Evolutionary conservation across 2,113 vertebrate genomes (phyloP), one percentile per base, ranked within the genome.

Genomic region (Pycnonotus jocosus): DNA sequence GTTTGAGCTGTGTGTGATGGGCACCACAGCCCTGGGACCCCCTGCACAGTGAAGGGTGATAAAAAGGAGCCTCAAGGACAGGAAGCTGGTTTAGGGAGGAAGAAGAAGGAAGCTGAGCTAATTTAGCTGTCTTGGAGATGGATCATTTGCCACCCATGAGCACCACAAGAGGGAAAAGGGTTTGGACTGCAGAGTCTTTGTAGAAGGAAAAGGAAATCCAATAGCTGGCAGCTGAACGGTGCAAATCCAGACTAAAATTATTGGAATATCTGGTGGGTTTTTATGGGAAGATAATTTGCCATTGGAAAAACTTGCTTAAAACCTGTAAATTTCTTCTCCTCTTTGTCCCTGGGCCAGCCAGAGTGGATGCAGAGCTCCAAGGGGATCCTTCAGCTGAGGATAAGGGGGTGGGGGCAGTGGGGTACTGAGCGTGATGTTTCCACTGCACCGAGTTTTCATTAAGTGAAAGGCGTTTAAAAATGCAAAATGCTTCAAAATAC

Each of bases 261-360:
- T 60, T 58, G 64, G 81, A 73, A 58, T 65, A 54, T 60, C 28
- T 79, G 50, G 48, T 90, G 62, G 7, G 71, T 80, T 91, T 91
- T 62, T 50, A 78, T 44, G 37, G 58, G 73, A 73, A 92, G 65
- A 70, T 81, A 87, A 79, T 68, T 81, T 81, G 65, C 70, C 57
- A 4, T n/a, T 82, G 86, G 86, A 90, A 93, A 90, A 91, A 69
- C 23, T 64, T 91, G 77, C 58, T 70, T 53, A 33, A 93, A 93
- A 82, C n/a, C 44, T 72, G 48, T 20, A 6, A 0, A 51, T 90
- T 80, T 72, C 71, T 82, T 6, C 62, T 47, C 5, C 51, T 85
- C 13, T 37, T 66, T 68, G 44, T 40, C 33, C n/a, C 72, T 68
- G 61, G 66, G 62, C 40, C 57, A 44, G 44, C 24, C 23, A 4